A percentile compares a stretch with the other conserved stretches of the same genome.
Conservation (phyloP, 2,888 invertebrate species). For the Branchipolynoe longqiensis region DNA sequence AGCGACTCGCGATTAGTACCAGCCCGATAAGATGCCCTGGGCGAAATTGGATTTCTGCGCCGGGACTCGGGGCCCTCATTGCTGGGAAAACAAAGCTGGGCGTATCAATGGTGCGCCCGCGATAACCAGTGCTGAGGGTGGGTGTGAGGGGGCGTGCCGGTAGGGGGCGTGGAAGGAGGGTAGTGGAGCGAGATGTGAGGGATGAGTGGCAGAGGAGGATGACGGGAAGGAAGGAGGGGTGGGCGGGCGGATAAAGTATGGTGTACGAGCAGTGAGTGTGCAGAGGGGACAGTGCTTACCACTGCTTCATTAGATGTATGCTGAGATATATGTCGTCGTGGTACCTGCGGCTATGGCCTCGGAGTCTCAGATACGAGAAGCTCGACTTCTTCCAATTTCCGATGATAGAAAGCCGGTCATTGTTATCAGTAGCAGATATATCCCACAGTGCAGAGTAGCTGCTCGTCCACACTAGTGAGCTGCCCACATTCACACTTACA, state of each 20-base stretch:
- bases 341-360: neutral
- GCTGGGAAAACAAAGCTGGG: slow-evolving; percentile 47
- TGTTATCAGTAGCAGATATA: too few species aligned
- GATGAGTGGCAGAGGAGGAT: neutral
- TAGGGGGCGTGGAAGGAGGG: neutral
- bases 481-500: too few species aligned
- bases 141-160: neutral
- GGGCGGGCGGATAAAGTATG: neutral
- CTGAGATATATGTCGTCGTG: neutral
- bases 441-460: too few species aligned
- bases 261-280: neutral
- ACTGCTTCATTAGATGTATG: neutral
- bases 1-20: slow-evolving; percentile 36
- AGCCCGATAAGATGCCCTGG: slow-evolving; percentile 25
- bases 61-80: neutral
- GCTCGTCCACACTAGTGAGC: too few species aligned
- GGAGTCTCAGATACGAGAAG: too few species aligned
- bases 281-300: slow-evolving; percentile 11
- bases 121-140: neutral
- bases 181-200: neutral
- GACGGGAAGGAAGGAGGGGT: neutral
- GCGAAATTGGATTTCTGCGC: slow-evolving; percentile 43
- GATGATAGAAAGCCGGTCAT: too few species aligned
- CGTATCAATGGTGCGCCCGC: neutral
- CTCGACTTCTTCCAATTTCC: too few species aligned